Base-by-base conservation (phyloP, 2,113 vertebrate genomes). In the Albula glossodonta region DNA sequence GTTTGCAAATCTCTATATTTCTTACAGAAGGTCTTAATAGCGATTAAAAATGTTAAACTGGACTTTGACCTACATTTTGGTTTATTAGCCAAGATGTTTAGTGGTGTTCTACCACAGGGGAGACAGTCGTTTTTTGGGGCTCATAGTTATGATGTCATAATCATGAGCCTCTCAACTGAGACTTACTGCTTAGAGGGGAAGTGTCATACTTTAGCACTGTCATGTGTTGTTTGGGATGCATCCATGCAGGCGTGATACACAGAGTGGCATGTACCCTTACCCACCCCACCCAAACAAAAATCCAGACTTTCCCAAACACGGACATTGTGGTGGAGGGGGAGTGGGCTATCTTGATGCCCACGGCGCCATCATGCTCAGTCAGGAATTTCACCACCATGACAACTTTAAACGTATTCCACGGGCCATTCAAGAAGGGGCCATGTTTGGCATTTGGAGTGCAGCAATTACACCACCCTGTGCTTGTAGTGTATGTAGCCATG, bases 351-450 rank as follows among this genome's bases (percentile, higher is more conserved):
- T 89, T 80, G 60, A 48, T 86, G 86, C 12, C 82, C 6, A 11
- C 74, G 84, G 83, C 81, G 52, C 88, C 85, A 51, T 60, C 83
- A 90, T 81, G 89, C 85, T 89, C 83, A 78, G 31, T 82, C 89
- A 83, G n/a, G 70, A 78, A 88, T 81, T 78, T 48, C 82, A 70
- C 84, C 84, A 86, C 84, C 81, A 12, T 31, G 66, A 74, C 84
- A 77, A 80, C 87, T 50, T n/a, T 78, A 51, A 53, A 77, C 51
- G 8, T 63, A 12, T 31, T 25, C 66, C n/a, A 2, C 66, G 9
- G 66, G 25, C 8, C 19, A n/a, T 74, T 74, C 9, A 74, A 74
- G 50, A 12, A 79, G 78, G 70, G 25, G 78, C 41, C 78, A 25
- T 49, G 78, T 79, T 50, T 50, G 31, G 78, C 12, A 79, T 17